Percentiles rank a stretch among this genome's conserved stretches.
Evolutionary conservation across 2,888 invertebrate species (phyloP).

Genomic region (Phyllotreta cruciferae): DNA sequence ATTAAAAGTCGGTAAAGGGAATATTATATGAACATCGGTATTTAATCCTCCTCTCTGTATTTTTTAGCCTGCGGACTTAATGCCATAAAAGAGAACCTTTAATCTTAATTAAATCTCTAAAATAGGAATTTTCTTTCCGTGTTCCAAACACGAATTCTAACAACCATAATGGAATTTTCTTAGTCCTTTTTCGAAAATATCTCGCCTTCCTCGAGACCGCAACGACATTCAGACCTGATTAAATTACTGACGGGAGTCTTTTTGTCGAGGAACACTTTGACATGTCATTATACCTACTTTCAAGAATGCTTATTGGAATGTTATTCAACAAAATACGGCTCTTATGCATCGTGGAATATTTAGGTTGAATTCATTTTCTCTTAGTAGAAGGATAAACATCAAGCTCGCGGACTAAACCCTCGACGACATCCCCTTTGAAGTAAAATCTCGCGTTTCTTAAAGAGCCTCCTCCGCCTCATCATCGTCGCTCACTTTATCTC

Average conservation of each 20-base stretch:
- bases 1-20: constrained; percentile 10
- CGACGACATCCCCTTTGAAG: constrained; percentile 21
- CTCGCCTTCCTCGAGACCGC: too few relatives aligned
- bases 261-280: too few relatives aligned
- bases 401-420: constrained; percentile 4
- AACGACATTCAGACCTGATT: too few relatives aligned
- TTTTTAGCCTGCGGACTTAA: constrained; percentile 7
- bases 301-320: too few relatives aligned
- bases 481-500: constrained; percentile 47
- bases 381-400: too few relatives aligned
- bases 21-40: constrained; percentile 10
- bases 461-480: constrained; percentile 37
- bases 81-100: not conserved
- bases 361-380: too few relatives aligned
- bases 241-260: too few relatives aligned
- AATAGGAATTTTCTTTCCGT: constrained; percentile 2
- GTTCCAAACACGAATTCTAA: not conserved
- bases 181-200: constrained; percentile 1
- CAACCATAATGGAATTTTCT: not conserved
- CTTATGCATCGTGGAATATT: too few relatives aligned
- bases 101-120: constrained; percentile 13
- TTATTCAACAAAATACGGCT: too few relatives aligned
- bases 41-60: constrained; percentile 6
- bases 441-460: constrained; percentile 41
- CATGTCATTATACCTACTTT: too few relatives aligned